Evolutionary conservation across 2,113 vertebrate species (phyloP), one percentile per base, ranked within the genome.

Genomic region (Megaptera novaeangliae): DNA sequence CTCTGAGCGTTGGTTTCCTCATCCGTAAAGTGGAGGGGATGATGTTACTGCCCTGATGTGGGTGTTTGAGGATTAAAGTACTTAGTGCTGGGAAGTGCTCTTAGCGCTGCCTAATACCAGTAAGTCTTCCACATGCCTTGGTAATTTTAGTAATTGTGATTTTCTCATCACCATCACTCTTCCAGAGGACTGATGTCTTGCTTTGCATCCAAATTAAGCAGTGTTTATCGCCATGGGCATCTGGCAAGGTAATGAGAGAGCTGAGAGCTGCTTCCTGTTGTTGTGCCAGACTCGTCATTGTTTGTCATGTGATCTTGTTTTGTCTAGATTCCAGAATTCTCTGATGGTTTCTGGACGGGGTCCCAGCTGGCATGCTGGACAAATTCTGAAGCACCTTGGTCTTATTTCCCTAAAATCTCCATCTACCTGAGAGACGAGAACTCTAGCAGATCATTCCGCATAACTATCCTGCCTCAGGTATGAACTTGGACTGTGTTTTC

Each of bases 401-500:
- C 97, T 39, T 99, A 99, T 91, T 99, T 99, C 97, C 99, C 99
- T 2, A 99, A 99, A 95, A 98, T 99, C 36, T 99, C 99, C 94
- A 99, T 99, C 98, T 99, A 99, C 97, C 98, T 99, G 83, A 99
- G 99, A 92, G 99, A 98, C 72, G 99, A 99, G 44, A 99, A 99
- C 98, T 98, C 99, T 96, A 99, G 99, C 98, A 98, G 99, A 83
- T 99, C 99, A 0, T 99, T 99, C 98, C 98, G 99, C 34, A 98
- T 99, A 96, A 99, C 99, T 93, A 98, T 99, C 98, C 98, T 99
- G 88, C 99, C 99, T 69, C 99, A 99, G 99, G 99, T 99, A 93
- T 55, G 95, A 77, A 5, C 57, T 0, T 49, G 2, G 18, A 20
- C 3, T 41, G 27, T 17, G 55, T 55, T 18, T 11, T 25, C 66